These are phyloP conservation scores for Cetoscarus ocellatus DNA, from an alignment of 2,797 vertebrate genomes.

Conservation along the genomic window DNA sequence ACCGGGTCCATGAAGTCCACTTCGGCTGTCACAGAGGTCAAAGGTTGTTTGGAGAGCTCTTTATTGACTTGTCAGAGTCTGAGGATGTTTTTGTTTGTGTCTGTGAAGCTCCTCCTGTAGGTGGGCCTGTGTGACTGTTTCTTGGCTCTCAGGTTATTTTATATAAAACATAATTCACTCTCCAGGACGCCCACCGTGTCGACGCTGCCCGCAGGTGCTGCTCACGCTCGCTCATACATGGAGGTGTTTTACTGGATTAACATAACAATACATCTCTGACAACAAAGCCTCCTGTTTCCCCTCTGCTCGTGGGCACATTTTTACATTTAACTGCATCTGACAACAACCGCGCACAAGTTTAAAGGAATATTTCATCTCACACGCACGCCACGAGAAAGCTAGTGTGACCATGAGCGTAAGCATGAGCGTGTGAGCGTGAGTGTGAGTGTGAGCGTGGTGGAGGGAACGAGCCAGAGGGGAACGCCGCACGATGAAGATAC, in stretches of 20 bases:
- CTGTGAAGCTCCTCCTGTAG: too few species aligned
- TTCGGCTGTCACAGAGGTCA: too few species aligned
- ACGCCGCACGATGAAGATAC: conserved; percentile 24
- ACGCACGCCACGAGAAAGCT: neutral
- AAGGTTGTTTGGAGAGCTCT: too few species aligned
- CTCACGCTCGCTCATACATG: neutral
- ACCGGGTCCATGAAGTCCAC: too few species aligned
- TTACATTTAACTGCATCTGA: conserved; percentile 14
- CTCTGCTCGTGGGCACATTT: neutral
- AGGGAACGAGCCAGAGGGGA: neutral
- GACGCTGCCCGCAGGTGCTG: neutral
- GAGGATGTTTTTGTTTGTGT: too few species aligned
- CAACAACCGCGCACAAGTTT: neutral
- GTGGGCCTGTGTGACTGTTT: too few species aligned
- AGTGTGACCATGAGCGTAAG: too few species aligned
- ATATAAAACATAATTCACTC: neutral
- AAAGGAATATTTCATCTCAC: conserved; percentile 3
- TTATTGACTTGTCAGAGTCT: too few species aligned
- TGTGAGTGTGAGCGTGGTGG: neutral
- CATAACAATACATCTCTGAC: neutral
- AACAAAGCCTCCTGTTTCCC: conserved; percentile 1
- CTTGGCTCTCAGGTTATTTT: neutral
- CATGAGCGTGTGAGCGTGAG: too few species aligned
- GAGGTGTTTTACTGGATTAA: neutral
- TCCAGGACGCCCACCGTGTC: neutral